A percentile compares a stretch with the other conserved stretches of the same genome.
Conservation (phyloP, 2,888 invertebrate genomes). For the Drosophila aldrichi region DNA sequence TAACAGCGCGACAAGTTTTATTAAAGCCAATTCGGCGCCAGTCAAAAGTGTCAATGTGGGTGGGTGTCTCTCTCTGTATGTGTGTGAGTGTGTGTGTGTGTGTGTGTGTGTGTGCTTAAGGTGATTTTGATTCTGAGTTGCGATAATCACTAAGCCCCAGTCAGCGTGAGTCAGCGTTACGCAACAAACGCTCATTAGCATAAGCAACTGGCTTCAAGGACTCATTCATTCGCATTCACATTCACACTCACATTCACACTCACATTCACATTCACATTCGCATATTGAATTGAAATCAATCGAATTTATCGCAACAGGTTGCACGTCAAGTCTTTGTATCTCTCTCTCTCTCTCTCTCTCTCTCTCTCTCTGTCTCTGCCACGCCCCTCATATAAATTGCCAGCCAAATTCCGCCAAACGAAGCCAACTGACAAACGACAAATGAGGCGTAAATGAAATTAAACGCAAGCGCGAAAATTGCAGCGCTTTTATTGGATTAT, state of each 20-base stretch:
- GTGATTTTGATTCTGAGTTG: constrained; percentile 53
- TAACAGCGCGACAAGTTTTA: constrained; percentile 79
- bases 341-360: no score
- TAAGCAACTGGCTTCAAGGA: constrained; percentile 17
- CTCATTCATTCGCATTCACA: not conserved
- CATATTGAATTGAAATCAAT: constrained; percentile 42
- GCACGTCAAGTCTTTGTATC: constrained; percentile 19
- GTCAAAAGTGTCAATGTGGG: constrained; percentile 25
- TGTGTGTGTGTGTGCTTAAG: constrained; percentile 37
- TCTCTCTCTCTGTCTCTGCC: not conserved
- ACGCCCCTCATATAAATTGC: constrained; percentile 31
- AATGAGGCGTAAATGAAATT: constrained; percentile 81
- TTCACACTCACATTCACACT: not conserved
- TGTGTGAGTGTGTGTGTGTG: constrained; percentile 1
- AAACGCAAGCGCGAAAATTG: constrained; percentile 81
- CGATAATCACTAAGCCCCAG: constrained; percentile 24
- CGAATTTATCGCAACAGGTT: constrained; percentile 63
- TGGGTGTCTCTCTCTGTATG: not conserved
- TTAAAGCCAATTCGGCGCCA: constrained; percentile 76
- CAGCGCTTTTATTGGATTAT: constrained; percentile 78
- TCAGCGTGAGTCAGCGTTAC: constrained; percentile 53
- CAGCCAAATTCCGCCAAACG: constrained; percentile 18
- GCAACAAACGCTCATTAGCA: constrained; percentile 67
- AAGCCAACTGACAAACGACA: constrained; percentile 65
- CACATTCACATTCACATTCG: no score